A percentile compares a stretch with the other conserved stretches of the same genome.
These are phyloP conservation scores for Zoroaster sp. DNA, from an alignment of 53 echinoderm and acorn worm genomes.

Conservation along the genomic window DNA sequence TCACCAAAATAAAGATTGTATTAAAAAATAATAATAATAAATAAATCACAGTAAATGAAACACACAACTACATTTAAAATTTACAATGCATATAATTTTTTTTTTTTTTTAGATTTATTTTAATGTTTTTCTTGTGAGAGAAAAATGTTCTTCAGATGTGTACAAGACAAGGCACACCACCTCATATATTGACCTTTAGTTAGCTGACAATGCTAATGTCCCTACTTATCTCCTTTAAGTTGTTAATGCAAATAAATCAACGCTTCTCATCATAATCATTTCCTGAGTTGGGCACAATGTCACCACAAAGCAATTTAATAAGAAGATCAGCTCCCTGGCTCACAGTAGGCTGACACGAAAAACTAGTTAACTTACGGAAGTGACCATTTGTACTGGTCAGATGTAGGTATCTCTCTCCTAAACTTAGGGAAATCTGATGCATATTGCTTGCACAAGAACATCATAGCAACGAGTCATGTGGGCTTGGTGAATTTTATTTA, in stretches of 20 bases:
- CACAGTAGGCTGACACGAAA: background rate
- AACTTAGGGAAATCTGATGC: background rate
- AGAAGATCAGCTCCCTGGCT: background rate
- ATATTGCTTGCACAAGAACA: background rate
- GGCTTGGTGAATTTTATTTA: background rate
- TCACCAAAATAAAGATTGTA: too few relatives aligned
- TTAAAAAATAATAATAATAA: too few relatives aligned
- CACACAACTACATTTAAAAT: too few relatives aligned
- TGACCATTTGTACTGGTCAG: slow-evolving; percentile 40
- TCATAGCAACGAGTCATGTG: background rate
- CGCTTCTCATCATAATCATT: background rate
- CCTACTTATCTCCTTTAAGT: background rate
- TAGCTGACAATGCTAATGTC: too few relatives aligned
- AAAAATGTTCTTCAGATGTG: too few relatives aligned
- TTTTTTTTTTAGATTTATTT: too few relatives aligned
- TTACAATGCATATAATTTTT: too few relatives aligned
- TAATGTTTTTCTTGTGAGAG: too few relatives aligned
- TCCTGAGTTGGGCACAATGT: background rate
- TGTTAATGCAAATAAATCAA: background rate
- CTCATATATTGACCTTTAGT: too few relatives aligned
- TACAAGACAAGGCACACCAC: too few relatives aligned
- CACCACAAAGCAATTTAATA: background rate
- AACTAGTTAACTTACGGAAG: slow-evolving; percentile 10
- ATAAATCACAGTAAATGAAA: too few relatives aligned
- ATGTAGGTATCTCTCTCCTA: background rate